Conservation (phyloP, 2,888 invertebrate genomes). For the Callimorpha dominula region DNA sequence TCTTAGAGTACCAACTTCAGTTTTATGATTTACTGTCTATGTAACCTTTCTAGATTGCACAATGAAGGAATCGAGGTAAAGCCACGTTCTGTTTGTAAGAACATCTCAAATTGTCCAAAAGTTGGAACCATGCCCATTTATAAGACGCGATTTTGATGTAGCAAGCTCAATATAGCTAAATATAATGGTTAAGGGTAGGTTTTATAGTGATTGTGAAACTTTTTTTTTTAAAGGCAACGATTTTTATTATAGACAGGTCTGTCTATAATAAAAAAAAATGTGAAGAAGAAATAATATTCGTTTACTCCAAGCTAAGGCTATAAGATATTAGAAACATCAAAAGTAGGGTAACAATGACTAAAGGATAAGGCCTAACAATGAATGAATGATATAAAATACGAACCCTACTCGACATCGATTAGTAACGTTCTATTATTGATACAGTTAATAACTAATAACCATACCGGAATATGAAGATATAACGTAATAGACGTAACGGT, state of each 20-base stretch:
- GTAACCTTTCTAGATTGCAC: neutral
- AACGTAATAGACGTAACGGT: conserved; percentile 21
- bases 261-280: too few species aligned
- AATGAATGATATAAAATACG: conserved; percentile 37
- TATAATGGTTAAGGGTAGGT: too few species aligned
- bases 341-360: conserved; percentile 34
- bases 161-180: neutral
- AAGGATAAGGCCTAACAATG: too few species aligned
- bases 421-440: conserved; percentile 25
- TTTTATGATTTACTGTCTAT: too few species aligned
- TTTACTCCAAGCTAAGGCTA: neutral
- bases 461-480: conserved; percentile 23
- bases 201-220: too few species aligned
- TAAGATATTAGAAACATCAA: conserved; percentile 30
- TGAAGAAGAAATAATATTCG: too few species aligned
- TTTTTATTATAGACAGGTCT: too few species aligned
- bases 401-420: conserved; percentile 26
- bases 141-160: neutral
- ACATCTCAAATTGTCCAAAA: conserved; percentile 3
- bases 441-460: conserved; percentile 26
- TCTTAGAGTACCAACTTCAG: neutral
- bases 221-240: too few species aligned
- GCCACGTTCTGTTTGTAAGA: neutral
- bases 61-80: neutral
- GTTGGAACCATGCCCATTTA: conserved; percentile 8